These are phyloP conservation scores for Odontophorus gujanensis DNA, from an alignment of 2,113 vertebrate genomes.

Conservation along the genomic window DNA sequence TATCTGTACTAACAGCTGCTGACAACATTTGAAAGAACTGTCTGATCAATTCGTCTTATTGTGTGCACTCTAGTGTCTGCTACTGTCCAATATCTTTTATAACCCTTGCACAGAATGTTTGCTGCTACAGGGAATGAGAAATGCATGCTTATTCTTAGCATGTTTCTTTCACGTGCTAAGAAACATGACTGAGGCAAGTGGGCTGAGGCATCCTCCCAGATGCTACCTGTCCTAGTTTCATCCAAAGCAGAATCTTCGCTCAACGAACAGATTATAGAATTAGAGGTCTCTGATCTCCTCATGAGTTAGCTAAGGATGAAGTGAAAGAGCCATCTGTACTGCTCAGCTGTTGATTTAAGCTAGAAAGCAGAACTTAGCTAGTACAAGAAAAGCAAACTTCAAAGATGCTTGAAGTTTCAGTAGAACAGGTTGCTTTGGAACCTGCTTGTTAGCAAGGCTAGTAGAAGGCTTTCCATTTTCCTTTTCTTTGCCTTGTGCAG, in stretches of 20 bases:
- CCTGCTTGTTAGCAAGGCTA: not conserved
- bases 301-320: not conserved
- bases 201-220: not conserved
- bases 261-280: not conserved
- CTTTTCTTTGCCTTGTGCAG: not conserved
- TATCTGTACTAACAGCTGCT: not conserved
- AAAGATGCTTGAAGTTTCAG: not conserved
- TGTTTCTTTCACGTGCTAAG: not conserved
- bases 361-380: conserved; percentile 16
- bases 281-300: not conserved
- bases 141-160: not conserved
- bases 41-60: not conserved
- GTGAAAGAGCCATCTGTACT: conserved; percentile 40
- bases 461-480: not conserved
- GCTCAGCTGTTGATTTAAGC: not conserved
- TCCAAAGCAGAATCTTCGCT: not conserved
- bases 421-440: not conserved
- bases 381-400: not conserved
- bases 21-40: not conserved
- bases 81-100: not conserved
- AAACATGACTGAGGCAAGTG: not conserved
- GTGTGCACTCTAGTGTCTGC: not conserved
- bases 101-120: not conserved
- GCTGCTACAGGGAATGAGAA: not conserved
- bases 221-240: not conserved